These are phyloP conservation scores for Meliscaeva auricollis DNA, from an alignment of 2,888 invertebrate genomes.

Conservation along the genomic window DNA sequence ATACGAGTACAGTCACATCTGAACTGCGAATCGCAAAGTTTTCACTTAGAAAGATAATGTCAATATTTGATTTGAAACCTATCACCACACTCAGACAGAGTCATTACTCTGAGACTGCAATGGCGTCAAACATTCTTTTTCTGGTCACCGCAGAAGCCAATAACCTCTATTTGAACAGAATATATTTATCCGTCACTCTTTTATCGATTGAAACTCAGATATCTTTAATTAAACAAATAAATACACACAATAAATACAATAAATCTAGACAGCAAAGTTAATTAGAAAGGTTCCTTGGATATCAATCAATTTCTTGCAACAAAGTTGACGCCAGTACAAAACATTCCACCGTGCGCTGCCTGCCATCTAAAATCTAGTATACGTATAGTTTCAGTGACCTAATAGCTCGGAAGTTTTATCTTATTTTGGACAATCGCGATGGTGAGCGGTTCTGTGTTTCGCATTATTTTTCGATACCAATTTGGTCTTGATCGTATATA, in stretches of 20 bases:
- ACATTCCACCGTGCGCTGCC: background rate
- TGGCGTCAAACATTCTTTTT: constrained; percentile 23
- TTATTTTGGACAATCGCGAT: constrained; percentile 69
- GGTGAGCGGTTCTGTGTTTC: constrained; percentile 36
- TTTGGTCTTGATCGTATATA: constrained; percentile 68
- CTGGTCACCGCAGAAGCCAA: constrained; percentile 34
- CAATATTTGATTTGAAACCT: constrained; percentile 42
- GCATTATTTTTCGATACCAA: constrained; percentile 5
- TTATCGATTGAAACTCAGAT: constrained; percentile 41
- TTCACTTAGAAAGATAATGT: constrained; percentile 34
- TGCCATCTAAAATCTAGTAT: constrained; percentile 12
- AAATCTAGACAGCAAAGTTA: constrained; percentile 20
- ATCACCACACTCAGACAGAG: background rate
- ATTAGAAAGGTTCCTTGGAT: constrained; percentile 14
- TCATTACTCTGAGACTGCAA: background rate
- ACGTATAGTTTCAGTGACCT: constrained; percentile 41
- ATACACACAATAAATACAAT: too few relatives aligned
- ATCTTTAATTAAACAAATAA: constrained; percentile 39
- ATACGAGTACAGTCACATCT: constrained; percentile 3
- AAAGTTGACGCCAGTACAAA: constrained; percentile 37
- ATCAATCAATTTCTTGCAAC: constrained; percentile 48
- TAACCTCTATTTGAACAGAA: constrained; percentile 29
- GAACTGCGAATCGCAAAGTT: constrained; percentile 23
- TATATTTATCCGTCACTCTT: background rate
- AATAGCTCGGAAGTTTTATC: constrained; percentile 66